These are phyloP conservation scores for Neodon shergylaensis DNA, from an alignment of 2,113 vertebrate genomes.

Conservation along the genomic window DNA sequence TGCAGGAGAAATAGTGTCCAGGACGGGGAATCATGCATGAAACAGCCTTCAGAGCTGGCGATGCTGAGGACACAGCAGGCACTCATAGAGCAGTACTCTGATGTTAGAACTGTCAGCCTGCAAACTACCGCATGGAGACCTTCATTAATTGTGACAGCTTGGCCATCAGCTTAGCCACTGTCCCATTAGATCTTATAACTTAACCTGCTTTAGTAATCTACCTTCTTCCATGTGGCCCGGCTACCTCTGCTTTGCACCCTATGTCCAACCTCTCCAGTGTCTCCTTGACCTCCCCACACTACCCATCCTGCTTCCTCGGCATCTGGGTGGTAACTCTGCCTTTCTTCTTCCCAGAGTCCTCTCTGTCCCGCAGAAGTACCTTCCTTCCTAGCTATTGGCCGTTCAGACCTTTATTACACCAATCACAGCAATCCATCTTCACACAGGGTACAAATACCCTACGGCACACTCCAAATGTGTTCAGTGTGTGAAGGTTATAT, in stretches of 20 bases:
- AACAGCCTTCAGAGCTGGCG: background rate
- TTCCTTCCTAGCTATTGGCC: background rate
- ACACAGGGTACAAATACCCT: background rate
- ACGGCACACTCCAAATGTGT: conserved; percentile 16
- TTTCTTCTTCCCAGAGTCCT: background rate
- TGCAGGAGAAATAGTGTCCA: background rate
- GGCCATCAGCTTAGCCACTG: background rate
- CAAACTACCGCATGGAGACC: background rate
- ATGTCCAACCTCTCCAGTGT: background rate
- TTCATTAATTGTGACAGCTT: background rate
- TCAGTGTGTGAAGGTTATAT: conserved; percentile 22
- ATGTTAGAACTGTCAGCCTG: background rate
- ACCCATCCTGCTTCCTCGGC: background rate
- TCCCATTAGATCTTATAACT: background rate
- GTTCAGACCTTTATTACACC: background rate
- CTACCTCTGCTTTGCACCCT: background rate
- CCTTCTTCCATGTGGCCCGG: background rate
- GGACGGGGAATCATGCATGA: background rate
- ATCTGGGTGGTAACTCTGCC: background rate
- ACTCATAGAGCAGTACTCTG: background rate
- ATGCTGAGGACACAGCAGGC: background rate
- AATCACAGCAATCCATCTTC: background rate
- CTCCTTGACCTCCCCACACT: background rate
- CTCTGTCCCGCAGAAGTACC: background rate
- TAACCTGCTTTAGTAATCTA: background rate